Conservation (phyloP, 2,113 vertebrate species). For the Oreochromis niloticus region DNA sequence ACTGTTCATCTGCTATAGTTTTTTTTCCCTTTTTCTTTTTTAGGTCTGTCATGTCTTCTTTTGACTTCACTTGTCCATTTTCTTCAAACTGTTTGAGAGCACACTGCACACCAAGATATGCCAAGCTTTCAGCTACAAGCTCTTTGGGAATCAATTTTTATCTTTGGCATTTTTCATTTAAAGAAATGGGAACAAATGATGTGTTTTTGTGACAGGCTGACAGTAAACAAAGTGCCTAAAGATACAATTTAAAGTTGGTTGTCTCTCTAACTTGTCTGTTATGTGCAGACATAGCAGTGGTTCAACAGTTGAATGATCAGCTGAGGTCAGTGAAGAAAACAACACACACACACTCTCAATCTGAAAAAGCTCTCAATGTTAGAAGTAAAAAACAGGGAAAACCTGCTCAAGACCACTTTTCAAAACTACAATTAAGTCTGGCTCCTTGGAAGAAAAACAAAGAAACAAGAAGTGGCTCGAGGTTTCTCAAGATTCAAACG, state of each 20-base stretch:
- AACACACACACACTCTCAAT: background rate
- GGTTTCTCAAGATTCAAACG: background rate
- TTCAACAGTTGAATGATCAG: background rate
- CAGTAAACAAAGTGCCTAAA: background rate
- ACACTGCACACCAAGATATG: background rate
- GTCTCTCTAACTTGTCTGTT: background rate
- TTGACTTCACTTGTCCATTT: background rate
- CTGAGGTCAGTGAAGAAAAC: background rate
- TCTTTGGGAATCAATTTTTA: background rate
- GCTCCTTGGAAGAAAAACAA: background rate
- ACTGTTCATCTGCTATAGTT: background rate
- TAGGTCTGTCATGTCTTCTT: background rate
- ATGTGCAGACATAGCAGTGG: background rate
- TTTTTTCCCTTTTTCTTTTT: background rate
- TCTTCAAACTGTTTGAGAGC: background rate
- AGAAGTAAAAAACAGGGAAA: background rate
- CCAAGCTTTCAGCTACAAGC: background rate
- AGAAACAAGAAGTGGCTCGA: background rate
- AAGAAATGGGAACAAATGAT: background rate
- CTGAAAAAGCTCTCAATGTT: background rate
- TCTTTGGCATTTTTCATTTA: background rate
- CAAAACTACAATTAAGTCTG: background rate
- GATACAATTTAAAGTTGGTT: background rate
- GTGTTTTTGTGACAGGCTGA: background rate
- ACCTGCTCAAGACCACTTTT: background rate